A percentile compares a stretch with the other conserved stretches of the same genome.
Conservation (phyloP, 2,113 vertebrate species). For the Aegotheles bennettii region DNA sequence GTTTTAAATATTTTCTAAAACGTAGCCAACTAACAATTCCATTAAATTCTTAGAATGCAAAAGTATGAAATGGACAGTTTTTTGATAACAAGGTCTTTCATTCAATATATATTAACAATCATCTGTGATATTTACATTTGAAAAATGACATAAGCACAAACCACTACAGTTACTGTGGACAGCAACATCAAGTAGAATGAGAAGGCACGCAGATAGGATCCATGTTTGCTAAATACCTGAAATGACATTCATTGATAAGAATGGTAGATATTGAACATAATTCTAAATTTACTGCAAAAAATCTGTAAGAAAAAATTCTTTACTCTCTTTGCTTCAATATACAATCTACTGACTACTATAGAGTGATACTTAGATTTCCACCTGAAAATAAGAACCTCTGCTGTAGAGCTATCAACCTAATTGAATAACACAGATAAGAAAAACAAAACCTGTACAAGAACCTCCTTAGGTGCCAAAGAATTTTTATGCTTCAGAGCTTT, state of each 20-base stretch:
- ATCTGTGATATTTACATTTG: not conserved
- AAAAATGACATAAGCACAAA: not conserved
- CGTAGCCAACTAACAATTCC: not conserved
- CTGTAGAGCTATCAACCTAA: not conserved
- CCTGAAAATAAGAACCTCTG: not conserved
- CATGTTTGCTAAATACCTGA: not conserved
- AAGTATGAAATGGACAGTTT: not conserved
- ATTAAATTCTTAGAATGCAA: not conserved
- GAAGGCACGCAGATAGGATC: not conserved
- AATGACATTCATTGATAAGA: not conserved
- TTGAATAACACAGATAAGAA: not conserved
- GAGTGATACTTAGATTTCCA: not conserved
- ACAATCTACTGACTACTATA: not conserved
- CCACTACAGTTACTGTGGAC: not conserved
- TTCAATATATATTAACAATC: not conserved
- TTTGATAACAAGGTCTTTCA: not conserved
- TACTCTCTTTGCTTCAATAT: not conserved
- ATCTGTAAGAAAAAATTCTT: accelerated
- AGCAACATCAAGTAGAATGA: not conserved
- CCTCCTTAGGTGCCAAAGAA: constrained; percentile 30
- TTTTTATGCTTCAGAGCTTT: not conserved
- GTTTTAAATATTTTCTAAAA: not conserved
- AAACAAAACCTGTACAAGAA: not conserved
- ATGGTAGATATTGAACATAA: not conserved
- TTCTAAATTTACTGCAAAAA: not conserved